Base-by-base conservation (phyloP, 2,797 vertebrate species). In the Aotus griseimembra region DNA sequence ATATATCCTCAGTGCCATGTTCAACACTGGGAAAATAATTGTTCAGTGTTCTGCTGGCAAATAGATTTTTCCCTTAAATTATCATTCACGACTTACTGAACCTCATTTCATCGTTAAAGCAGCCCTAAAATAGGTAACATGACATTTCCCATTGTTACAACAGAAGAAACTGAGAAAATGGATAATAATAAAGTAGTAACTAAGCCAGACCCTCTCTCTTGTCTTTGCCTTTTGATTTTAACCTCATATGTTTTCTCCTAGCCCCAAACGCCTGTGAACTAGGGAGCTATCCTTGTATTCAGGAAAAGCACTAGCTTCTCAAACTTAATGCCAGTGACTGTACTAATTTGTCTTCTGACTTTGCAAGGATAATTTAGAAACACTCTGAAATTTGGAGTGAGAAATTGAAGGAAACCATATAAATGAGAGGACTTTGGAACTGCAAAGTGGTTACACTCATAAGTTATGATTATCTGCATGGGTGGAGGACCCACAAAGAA, bases 311-410 rank as follows among this genome's bases (percentile, higher is more conserved):
- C 36, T 81, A 17, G 28, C 1, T 36, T 30, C 13, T 88, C 52
- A 77, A 2, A 30, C 19, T 82, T 12, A 58, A 39, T 84, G 33
- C 14, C 55, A 57, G 28, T 11, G 33, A 61, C 70, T 70, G 7
- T 33, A 73, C 36, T 75, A 26, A 81, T 77, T 67, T 70, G 79
- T 76, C 58, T 44, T 96, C 64, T 70, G 55, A 88, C 22, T 94
- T 94, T 61, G 19, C 24, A 67, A 84, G 76, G 48, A 33, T 70
- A 77, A 85, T 3, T 92, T 80, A 85, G 79, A 97, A 91, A 90
- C 55, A 41, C 2, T 8, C 11, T 76, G n/a, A 79, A 28, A 64
- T 36, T 33, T 88, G 48, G 39, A 41, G 52, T 39, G 55, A 75
- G 50, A 97, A 86, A 75, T 33, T 39, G 76, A 93, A 86, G 81